Base-by-base conservation (phyloP, 2,888 invertebrate species). In the Philereme vetulata region DNA sequence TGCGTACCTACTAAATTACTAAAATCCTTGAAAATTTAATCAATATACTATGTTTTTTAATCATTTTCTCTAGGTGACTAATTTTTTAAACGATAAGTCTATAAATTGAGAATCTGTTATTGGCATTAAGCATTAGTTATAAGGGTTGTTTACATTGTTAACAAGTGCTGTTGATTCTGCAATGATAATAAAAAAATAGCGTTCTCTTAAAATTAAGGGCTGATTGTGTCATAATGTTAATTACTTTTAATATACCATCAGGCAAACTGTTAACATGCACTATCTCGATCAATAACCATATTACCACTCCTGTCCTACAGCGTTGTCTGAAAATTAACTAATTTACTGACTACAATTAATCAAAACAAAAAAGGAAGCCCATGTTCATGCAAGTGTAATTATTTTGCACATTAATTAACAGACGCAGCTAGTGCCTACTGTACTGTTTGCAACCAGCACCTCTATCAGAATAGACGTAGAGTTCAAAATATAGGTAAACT, bases 401-500 rank as follows among this genome's bases (percentile, higher is more conserved):
- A 90, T 88, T 91, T 90, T 90, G 89, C 89, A 90, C 90, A 91
- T 90, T 90, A 90, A 92, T 92, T 90, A 91, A 86, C 82, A 72
- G 70, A 69, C 77, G 51, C 36, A 56, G 43, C 60, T 60, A 47
- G 43, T 53, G 50, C 50, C 56, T 57, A 61, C 50, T 47, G n/a
- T 55, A 44, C 44, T 11, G 9, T 33, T 43, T 48, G 48, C 48
- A 47, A 10, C 21, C 7, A 11, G 9, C 32, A 50, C 42, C 60
- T 54, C 60, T 68, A 65, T 49, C 9, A 44, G 40, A 33, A 49
- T 8, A n/a, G 9, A 5, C 1, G 57, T 62, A 68, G 55, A 51
- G 61, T 47, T 52, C 47, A 66, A 46, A 59, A n/a, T 53, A 53
- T 36, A 44, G 10, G 11, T 40, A 21, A 4, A 34, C 11, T 52